Evolutionary conservation across 2,797 vertebrate genomes (phyloP).

Genomic region (Harpagifer antarcticus): DNA sequence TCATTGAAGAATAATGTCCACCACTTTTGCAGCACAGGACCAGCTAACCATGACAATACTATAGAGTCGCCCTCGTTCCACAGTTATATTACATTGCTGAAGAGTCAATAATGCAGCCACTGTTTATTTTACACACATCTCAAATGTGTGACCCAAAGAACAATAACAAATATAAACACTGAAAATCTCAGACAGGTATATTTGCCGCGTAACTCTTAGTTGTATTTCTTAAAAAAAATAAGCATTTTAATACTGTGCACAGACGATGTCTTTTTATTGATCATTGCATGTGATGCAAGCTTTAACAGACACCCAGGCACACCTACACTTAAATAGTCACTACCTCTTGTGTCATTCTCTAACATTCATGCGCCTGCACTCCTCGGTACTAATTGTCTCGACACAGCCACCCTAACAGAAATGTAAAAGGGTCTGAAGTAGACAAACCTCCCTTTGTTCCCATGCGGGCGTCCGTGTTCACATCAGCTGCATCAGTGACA

Average conservation of each 20-base stretch:
- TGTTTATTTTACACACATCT: not conserved
- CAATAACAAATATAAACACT: not conserved
- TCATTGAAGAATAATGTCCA: slow-evolving; percentile 78
- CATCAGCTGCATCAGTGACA: slow-evolving; percentile 80
- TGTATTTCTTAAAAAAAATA: too few relatives aligned
- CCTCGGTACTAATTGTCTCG: slow-evolving; percentile 64
- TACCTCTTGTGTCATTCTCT: slow-evolving; percentile 21
- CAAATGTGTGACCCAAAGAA: not conserved
- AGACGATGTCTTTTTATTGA: not conserved
- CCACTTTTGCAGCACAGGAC: slow-evolving; percentile 24
- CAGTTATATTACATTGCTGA: not conserved
- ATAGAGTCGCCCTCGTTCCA: slow-evolving; percentile 6
- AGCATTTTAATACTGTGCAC: not conserved
- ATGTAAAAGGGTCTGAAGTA: slow-evolving; percentile 59
- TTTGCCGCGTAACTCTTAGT: not conserved
- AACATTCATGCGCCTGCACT: slow-evolving; percentile 3
- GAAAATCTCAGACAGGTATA: not conserved
- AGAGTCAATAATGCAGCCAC: slow-evolving; percentile 2
- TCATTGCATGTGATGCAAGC: not conserved
- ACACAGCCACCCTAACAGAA: slow-evolving; percentile 52
- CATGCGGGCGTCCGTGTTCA: slow-evolving; percentile 55
- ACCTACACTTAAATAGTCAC: slow-evolving; percentile 10
- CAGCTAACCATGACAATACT: slow-evolving; percentile 7
- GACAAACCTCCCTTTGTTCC: slow-evolving; percentile 71
- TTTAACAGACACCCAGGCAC: not conserved